phyloP scores from a whole-genome alignment of 2,113 vertebrate genomes.

The Melanerpes formicivorus region DNA sequence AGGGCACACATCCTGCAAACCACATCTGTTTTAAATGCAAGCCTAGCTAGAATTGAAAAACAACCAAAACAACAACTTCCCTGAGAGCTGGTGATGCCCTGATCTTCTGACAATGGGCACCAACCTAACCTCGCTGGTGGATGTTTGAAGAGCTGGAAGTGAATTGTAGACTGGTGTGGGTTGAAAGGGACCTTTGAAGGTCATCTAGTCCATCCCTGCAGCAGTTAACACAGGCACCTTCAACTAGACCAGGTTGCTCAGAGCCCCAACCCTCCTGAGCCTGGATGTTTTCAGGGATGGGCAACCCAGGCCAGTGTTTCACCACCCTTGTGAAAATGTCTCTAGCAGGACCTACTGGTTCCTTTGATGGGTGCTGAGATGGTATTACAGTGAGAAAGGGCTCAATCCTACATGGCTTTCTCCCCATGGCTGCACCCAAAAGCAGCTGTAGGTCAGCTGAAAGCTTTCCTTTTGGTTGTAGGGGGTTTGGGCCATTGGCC shows the following conservation, averaged over 20 bases:
- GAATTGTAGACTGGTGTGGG: not conserved
- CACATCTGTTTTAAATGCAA: not conserved
- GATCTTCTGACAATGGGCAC: not conserved
- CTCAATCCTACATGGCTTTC: not conserved
- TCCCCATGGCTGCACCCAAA: not conserved
- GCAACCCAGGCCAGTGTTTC: not conserved
- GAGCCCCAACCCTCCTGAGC: not conserved
- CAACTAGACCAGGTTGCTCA: not conserved
- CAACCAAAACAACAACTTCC: not conserved
- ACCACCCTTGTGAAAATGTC: not conserved
- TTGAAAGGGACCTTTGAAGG: not conserved
- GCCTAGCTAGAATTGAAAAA: not conserved
- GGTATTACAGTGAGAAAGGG: not conserved
- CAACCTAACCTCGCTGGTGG: accelerated
- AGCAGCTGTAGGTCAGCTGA: not conserved
- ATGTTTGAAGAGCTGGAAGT: not conserved
- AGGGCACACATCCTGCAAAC: not conserved
- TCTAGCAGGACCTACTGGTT: not conserved
- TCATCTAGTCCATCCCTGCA: not conserved
- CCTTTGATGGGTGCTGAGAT: not conserved
- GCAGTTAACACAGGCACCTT: not conserved
- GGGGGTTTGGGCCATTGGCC: not conserved
- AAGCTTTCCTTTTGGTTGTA: not conserved
- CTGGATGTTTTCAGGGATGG: not conserved
- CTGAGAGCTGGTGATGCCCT: not conserved